phyloP scores from a whole-genome alignment of 2,888 invertebrate genomes.

The Cremastinae sp. region DNA sequence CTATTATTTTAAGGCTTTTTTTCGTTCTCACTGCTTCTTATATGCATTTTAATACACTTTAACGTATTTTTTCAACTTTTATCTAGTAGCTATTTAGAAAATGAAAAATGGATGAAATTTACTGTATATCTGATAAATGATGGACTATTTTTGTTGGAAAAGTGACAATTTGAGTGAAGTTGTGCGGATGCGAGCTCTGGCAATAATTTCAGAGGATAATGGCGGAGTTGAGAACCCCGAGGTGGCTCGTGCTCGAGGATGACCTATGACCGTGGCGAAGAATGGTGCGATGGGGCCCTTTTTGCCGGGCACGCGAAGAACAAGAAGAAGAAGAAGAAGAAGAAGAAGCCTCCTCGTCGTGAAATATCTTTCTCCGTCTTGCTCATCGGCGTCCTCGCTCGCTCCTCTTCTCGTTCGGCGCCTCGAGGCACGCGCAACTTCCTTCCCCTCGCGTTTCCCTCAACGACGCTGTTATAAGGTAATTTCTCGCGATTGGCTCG shows the following conservation, averaged over 20 bases:
- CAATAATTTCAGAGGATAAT: constrained; percentile 31
- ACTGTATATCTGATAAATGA: too few species aligned
- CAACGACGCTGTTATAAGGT: constrained; percentile 41
- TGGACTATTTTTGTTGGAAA: neutral
- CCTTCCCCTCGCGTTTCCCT: constrained; percentile 52
- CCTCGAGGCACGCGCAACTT: constrained; percentile 78
- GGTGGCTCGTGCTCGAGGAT: constrained; percentile 79
- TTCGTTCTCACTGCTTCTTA: too few species aligned
- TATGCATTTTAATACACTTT: too few species aligned
- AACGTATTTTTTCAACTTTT: too few species aligned
- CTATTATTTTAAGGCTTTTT: too few species aligned
- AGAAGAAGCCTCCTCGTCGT: constrained; percentile 54
- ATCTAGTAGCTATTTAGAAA: too few species aligned
- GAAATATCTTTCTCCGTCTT: constrained; percentile 52
- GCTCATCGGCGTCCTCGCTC: constrained; percentile 11
- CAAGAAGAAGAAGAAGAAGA: too few species aligned
- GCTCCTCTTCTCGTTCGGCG: constrained; percentile 59
- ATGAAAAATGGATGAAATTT: too few species aligned
- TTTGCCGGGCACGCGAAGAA: constrained; percentile 77
- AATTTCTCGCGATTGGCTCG: constrained; percentile 53
- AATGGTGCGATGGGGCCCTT: constrained; percentile 70
- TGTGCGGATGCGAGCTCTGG: neutral
- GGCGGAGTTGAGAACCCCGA: constrained; percentile 74
- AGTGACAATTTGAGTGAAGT: neutral
- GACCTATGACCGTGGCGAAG: constrained; percentile 79